These are phyloP conservation scores for Anolis apletophallus DNA, from an alignment of 2,797 vertebrate genomes.

Conservation along the genomic window DNA sequence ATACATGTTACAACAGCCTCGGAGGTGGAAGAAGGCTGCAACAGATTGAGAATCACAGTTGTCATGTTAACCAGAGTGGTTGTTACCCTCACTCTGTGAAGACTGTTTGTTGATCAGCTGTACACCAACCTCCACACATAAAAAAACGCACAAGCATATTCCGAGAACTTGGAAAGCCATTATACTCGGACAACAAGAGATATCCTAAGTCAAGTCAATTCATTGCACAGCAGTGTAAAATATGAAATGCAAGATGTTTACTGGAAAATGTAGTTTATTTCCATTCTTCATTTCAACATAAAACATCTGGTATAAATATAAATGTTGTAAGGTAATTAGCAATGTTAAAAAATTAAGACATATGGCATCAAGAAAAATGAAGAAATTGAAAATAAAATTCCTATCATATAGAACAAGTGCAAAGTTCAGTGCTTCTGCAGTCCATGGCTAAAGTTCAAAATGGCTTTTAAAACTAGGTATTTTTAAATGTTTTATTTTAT, in stretches of 20 bases:
- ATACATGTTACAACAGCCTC: too few relatives aligned
- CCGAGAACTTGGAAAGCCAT: too few relatives aligned
- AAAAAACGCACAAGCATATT: too few relatives aligned
- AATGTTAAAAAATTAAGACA: constrained; percentile 79
- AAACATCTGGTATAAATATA: constrained; percentile 70
- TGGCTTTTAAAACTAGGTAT: constrained; percentile 52
- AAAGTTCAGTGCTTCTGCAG: constrained; percentile 59
- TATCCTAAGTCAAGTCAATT: too few relatives aligned
- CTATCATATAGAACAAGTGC: constrained; percentile 64
- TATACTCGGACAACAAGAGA: too few relatives aligned
- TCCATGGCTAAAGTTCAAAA: constrained; percentile 63
- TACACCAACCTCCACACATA: too few relatives aligned
- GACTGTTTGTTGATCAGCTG: too few relatives aligned
- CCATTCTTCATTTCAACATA: constrained; percentile 69
- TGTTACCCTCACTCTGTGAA: too few relatives aligned
- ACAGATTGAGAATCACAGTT: too few relatives aligned
- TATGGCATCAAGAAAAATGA: constrained; percentile 59
- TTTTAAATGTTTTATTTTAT: constrained; percentile 41
- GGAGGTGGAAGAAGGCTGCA: too few relatives aligned
- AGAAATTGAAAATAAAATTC: constrained; percentile 67
- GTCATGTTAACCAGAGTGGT: too few relatives aligned
- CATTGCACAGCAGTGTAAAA: constrained; percentile 36
- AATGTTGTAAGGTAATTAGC: constrained; percentile 69
- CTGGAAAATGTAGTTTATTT: constrained; percentile 77
- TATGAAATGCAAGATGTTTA: constrained; percentile 39